Conservation (phyloP, 2,113 vertebrate species). For the Triplophysa rosa region DNA sequence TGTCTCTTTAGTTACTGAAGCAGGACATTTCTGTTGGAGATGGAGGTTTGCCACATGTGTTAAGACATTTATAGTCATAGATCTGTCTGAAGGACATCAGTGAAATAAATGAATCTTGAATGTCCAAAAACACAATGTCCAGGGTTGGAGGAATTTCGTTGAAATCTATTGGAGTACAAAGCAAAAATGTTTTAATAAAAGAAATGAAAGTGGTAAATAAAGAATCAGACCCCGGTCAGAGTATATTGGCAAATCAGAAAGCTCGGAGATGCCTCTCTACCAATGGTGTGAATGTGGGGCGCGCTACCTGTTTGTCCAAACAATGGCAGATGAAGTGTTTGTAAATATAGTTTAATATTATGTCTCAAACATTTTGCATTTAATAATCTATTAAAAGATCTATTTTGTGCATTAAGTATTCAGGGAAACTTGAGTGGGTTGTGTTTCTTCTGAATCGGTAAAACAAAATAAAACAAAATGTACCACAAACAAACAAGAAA, state of each 20-base stretch:
- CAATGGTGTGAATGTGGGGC: neutral
- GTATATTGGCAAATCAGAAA: no score
- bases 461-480: no score
- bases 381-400: no score
- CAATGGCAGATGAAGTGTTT: neutral
- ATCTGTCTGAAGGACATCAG: neutral
- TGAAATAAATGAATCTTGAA: constrained; percentile 3
- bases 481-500: no score
- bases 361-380: no score
- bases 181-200: no score
- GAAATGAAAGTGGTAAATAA: no score
- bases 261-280: neutral
- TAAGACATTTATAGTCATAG: constrained; percentile 29
- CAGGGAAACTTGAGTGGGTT: no score
- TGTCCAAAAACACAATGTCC: neutral
- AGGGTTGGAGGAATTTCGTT: neutral
- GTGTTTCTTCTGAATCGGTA: no score
- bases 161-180: no score
- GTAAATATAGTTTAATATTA: neutral
- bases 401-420: no score
- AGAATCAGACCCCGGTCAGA: no score
- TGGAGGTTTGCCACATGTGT: constrained; percentile 17
- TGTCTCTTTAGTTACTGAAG: neutral
- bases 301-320: neutral
- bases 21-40: neutral